phyloP scores from a whole-genome alignment of 2,113 vertebrate species.

The Vicugna pacos region DNA sequence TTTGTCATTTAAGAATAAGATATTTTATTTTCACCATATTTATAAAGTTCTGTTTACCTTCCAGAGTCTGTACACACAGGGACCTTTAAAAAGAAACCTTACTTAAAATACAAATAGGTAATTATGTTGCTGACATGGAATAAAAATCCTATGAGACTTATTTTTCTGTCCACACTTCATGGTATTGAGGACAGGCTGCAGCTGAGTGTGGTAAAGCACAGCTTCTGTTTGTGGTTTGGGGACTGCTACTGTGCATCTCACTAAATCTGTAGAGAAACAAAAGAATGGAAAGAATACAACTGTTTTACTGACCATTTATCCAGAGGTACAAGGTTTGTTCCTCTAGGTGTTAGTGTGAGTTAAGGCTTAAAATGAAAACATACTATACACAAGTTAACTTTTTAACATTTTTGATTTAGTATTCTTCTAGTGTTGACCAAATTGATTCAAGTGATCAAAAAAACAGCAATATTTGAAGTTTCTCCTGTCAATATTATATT shows the following conservation, averaged over 20 bases:
- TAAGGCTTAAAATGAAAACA: conserved; percentile 76
- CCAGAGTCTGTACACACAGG: conserved; percentile 60
- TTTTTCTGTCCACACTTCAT: conserved; percentile 75
- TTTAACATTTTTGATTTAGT: neutral
- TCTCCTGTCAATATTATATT: conserved; percentile 16
- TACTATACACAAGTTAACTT: neutral
- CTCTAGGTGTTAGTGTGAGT: conserved; percentile 75
- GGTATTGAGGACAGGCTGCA: conserved; percentile 59
- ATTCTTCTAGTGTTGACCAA: conserved; percentile 75
- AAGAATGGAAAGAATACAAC: conserved; percentile 77
- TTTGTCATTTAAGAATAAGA: conserved; percentile 23
- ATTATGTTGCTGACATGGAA: conserved; percentile 58
- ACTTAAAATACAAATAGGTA: conserved; percentile 67
- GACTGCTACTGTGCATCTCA: conserved; percentile 47
- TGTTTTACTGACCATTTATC: conserved; percentile 75
- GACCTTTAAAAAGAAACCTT: conserved; percentile 79
- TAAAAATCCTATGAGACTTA: conserved; percentile 77
- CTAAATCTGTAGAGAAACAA: conserved; percentile 65
- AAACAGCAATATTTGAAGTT: conserved; percentile 53
- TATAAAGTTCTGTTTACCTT: conserved; percentile 49
- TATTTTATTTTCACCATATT: conserved; percentile 34
- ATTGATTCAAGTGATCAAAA: conserved; percentile 74
- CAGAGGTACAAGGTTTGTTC: conserved; percentile 58
- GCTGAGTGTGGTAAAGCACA: conserved; percentile 33
- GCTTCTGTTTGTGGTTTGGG: conserved; percentile 41